A percentile compares a stretch with the other conserved stretches of the same genome.
Evolutionary conservation across 2,113 vertebrate species (phyloP).

Genomic region (Gadus chalcogrammus): DNA sequence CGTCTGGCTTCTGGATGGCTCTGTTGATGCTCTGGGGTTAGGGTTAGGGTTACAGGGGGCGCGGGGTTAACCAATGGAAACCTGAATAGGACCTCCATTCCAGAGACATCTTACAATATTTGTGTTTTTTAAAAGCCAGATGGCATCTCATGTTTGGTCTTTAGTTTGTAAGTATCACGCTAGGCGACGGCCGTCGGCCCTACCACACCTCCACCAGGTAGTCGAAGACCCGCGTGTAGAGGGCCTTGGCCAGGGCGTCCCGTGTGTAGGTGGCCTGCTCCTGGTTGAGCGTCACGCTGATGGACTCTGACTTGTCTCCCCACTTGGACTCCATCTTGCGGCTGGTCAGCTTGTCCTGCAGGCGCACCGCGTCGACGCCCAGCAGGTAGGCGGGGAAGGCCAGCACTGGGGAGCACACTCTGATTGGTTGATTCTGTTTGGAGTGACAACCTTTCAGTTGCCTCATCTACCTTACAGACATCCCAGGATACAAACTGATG

Average conservation of each 20-base stretch:
- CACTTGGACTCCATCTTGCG: constrained; percentile 97
- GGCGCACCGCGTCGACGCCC: constrained; percentile 80
- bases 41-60: not conserved
- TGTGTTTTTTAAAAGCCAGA: too few species aligned
- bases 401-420: constrained; percentile 69
- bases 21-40: constrained; percentile 83
- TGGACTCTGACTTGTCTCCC: constrained; percentile 89
- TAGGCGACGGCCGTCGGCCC: too few species aligned
- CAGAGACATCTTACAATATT: too few species aligned
- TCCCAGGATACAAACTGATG: too few species aligned
- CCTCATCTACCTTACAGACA: too few species aligned
- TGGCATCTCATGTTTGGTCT: too few species aligned
- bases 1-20: constrained; percentile 87
- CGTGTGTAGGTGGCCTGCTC: constrained; percentile 92
- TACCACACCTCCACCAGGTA: constrained; percentile 87
- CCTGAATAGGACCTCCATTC: not conserved
- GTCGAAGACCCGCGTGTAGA: constrained; percentile 89
- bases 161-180: too few species aligned
- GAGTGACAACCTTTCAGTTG: too few species aligned
- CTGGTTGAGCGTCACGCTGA: constrained; percentile 89
- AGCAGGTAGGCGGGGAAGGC: constrained; percentile 93
- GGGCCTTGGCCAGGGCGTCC: constrained; percentile 91
- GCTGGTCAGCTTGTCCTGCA: constrained; percentile 93
- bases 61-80: not conserved
- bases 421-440: too few species aligned